Evolutionary conservation across 2,797 vertebrate genomes (phyloP), one percentile per base, ranked within the genome.

Genomic region (Aythya fuligula): DNA sequence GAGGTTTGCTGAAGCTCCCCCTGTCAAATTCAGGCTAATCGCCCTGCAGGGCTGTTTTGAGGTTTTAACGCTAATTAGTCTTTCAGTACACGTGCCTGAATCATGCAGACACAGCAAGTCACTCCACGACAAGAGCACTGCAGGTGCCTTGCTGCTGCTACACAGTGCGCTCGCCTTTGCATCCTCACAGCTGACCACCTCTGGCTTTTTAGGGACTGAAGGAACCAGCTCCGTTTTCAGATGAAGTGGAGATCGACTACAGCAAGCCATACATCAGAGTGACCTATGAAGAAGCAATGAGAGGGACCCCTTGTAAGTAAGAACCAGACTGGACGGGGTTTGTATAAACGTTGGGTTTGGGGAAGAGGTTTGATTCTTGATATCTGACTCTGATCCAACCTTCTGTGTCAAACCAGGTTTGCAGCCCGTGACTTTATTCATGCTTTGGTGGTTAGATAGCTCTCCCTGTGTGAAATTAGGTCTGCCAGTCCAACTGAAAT

Each of bases 211-310:
- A 99, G 99, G 99, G 99, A 14, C 97, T 99, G 95, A 98, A 97
- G 95, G 98, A 99, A 58, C 99, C 99, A 0, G 99, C 99, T 65
- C 99, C 99, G 0, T 99, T 99, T 89, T 99, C 99, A 74, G 99
- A 99, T 95, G 98, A 99, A 98, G 97, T 99, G 54, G 98, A 98
- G 89, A 97, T 98, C 3, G 97, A 98, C 89, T 97, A 98, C 91
- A 97, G 97, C 92, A 98, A 98, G 93, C 98, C 99, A 2, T 99
- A 99, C 78, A 80, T 96, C 95, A 98, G 99, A 93, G 99, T 99
- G 89, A 99, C 97, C 1, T 99, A 99, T 97, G 99, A 99, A 72
- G 98, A 99, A 96, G 99, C 99, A 3, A 97, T 97, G 95, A 98
- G 91, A 95, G 99, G 99, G 89, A 99, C 99, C 9, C 98, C 98